phyloP scores from a whole-genome alignment of 2,113 vertebrate species.

The Pygoscelis antarcticus region DNA sequence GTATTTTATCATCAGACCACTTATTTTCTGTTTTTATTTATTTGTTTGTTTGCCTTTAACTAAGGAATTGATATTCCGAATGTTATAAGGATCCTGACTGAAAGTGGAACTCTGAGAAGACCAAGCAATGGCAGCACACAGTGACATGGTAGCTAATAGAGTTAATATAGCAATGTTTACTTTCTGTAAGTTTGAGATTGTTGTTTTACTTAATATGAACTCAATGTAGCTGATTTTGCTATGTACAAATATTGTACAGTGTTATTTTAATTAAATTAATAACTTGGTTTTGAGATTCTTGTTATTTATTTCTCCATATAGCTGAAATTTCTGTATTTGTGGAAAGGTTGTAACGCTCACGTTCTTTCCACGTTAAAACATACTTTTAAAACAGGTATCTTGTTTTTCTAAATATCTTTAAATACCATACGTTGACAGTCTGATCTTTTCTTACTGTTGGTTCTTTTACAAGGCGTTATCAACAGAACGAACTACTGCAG shows the following conservation, averaged over 20 bases:
- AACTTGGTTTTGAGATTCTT: not conserved
- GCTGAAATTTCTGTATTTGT: not conserved
- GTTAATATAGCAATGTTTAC: not conserved
- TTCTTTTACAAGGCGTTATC: not conserved
- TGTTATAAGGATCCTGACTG: slow-evolving; percentile 51
- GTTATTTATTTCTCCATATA: not conserved
- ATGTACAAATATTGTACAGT: not conserved
- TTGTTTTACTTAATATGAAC: not conserved
- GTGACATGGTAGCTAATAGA: not conserved
- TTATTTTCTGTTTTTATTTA: not conserved
- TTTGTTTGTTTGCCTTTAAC: not conserved
- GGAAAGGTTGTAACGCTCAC: not conserved
- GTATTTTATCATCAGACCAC: not conserved
- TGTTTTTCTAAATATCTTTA: not conserved
- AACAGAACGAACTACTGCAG: not conserved
- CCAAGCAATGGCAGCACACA: not conserved
- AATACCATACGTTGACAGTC: not conserved
- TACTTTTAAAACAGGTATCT: not conserved
- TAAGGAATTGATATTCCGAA: slow-evolving; percentile 47
- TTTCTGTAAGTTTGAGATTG: not conserved
- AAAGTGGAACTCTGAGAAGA: slow-evolving; percentile 48
- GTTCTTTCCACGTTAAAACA: not conserved
- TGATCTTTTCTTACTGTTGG: not conserved
- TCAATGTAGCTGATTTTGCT: not conserved
- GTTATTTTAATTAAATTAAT: not conserved